Percentiles rank a stretch among this genome's conserved stretches.
Evolutionary conservation across 2,888 invertebrate genomes (phyloP).

Genomic region (Tetranychus truncatus): DNA sequence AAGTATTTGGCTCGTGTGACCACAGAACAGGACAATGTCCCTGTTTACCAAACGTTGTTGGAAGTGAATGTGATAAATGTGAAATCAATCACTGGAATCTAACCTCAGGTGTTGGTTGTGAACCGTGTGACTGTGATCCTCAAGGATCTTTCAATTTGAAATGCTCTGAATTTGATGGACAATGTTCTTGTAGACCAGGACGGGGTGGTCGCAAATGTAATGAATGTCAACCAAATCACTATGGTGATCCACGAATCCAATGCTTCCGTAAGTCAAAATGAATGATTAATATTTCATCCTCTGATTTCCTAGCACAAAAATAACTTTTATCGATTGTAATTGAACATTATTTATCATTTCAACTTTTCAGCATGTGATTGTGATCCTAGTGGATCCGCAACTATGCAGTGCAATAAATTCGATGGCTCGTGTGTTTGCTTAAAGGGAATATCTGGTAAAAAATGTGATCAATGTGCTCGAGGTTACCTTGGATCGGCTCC

Average conservation of each 20-base stretch:
- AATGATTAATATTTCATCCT: background rate
- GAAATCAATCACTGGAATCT: conserved; percentile 85
- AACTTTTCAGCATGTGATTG: conserved; percentile 57
- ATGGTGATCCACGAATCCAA: conserved; percentile 76
- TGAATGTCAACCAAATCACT: conserved; percentile 80
- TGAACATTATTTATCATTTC: background rate
- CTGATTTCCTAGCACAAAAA: background rate
- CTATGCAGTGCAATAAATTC: conserved; percentile 68
- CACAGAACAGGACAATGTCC: conserved; percentile 73
- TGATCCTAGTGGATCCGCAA: conserved; percentile 61
- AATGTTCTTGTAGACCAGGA: conserved; percentile 70
- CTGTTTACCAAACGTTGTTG: conserved; percentile 79
- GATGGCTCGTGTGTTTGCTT: conserved; percentile 80
- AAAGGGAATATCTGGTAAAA: conserved; percentile 78
- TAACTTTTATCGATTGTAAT: background rate
- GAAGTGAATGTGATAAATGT: conserved; percentile 70
- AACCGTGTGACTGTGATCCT: conserved; percentile 74
- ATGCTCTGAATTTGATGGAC: conserved; percentile 76
- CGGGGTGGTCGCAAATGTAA: conserved; percentile 88
- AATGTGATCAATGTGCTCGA: conserved; percentile 76
- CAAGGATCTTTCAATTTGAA: conserved; percentile 60
- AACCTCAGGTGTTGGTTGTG: conserved; percentile 80
- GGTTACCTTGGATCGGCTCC: conserved; percentile 82
- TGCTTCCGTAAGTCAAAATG: conserved; percentile 45
- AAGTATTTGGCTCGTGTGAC: conserved; percentile 45